phyloP scores from a whole-genome alignment of 2,888 invertebrate genomes.

The Sthenelais limicola region DNA sequence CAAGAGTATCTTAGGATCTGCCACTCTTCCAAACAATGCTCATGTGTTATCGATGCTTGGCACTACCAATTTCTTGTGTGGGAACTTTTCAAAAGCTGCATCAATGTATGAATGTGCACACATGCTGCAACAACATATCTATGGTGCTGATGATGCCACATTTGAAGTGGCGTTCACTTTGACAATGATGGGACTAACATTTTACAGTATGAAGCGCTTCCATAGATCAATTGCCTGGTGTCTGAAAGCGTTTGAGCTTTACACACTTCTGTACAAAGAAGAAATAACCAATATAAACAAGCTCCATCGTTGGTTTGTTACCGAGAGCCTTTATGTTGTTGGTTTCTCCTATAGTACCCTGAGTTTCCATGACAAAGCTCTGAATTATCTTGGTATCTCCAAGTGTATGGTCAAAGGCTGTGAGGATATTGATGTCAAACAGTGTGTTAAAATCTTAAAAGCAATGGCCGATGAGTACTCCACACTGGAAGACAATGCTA shows the following conservation, averaged over 20 bases:
- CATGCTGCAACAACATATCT: constrained; percentile 66
- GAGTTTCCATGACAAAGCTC: constrained; percentile 65
- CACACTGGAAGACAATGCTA: constrained; percentile 67
- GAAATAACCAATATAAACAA: constrained; percentile 62
- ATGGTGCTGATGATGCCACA: constrained; percentile 54
- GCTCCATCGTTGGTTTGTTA: constrained; percentile 68
- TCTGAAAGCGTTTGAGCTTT: constrained; percentile 67
- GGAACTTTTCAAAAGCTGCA: constrained; percentile 68
- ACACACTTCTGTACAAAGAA: constrained; percentile 64
- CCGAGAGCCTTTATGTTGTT: constrained; percentile 67
- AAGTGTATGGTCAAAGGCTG: constrained; percentile 56
- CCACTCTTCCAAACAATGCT: constrained; percentile 64
- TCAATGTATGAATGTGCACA: constrained; percentile 68
- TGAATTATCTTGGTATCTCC: constrained; percentile 66
- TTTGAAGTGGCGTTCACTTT: constrained; percentile 67
- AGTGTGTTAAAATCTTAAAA: constrained; percentile 40
- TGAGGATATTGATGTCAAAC: constrained; percentile 40
- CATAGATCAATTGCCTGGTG: constrained; percentile 69
- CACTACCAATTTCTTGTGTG: constrained; percentile 67
- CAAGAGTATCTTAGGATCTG: constrained; percentile 57
- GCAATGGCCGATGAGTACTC: constrained; percentile 66
- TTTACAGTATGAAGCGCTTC: constrained; percentile 68
- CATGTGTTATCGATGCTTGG: constrained; percentile 70
- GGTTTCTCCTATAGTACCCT: constrained; percentile 68
- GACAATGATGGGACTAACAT: constrained; percentile 66